These are phyloP conservation scores for Cephus rjabovi DNA, from an alignment of 2,888 invertebrate species.

Conservation along the genomic window DNA sequence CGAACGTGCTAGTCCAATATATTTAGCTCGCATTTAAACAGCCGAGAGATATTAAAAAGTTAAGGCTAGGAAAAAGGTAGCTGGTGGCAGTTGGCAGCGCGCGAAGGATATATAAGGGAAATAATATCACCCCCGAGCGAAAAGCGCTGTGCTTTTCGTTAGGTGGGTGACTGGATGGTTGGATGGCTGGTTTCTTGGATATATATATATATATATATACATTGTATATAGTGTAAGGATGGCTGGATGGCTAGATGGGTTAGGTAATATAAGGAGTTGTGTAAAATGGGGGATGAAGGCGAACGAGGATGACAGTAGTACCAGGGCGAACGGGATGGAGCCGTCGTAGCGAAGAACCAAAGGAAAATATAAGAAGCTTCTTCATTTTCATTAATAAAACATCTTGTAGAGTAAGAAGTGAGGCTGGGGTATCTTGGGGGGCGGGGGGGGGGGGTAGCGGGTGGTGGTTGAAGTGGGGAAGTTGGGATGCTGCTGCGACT, in stretches of 20 bases:
- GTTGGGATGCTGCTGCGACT: conserved; percentile 1
- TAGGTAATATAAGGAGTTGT: neutral
- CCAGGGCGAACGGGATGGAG: conserved; percentile 24
- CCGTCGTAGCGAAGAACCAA: conserved; percentile 21
- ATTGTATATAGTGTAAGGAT: conserved; percentile 15
- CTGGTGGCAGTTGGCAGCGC: neutral
- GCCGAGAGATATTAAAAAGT: conserved; percentile 14
- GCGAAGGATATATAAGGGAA: conserved; percentile 19
- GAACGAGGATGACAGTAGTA: conserved; percentile 27
- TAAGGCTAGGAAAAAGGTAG: neutral
- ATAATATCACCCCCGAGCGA: conserved; percentile 19
- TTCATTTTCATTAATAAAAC: conserved; percentile 58
- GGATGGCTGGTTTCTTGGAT: neutral
- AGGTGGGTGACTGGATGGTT: neutral
- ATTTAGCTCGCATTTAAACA: neutral
- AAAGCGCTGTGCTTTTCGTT: neutral
- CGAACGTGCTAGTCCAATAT: conserved; percentile 20
- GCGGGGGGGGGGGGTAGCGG: no score
- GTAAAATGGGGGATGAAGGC: conserved; percentile 16
- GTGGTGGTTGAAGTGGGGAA: neutral
- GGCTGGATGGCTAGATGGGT: conserved; percentile 20
- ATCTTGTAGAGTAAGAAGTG: conserved; percentile 34
- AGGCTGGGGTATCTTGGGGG: neutral
- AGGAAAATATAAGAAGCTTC: conserved; percentile 48
- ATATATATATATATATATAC: conserved; percentile 7